phyloP scores from a whole-genome alignment of 2,888 invertebrate genomes.

The Aspidapion aeneum region DNA sequence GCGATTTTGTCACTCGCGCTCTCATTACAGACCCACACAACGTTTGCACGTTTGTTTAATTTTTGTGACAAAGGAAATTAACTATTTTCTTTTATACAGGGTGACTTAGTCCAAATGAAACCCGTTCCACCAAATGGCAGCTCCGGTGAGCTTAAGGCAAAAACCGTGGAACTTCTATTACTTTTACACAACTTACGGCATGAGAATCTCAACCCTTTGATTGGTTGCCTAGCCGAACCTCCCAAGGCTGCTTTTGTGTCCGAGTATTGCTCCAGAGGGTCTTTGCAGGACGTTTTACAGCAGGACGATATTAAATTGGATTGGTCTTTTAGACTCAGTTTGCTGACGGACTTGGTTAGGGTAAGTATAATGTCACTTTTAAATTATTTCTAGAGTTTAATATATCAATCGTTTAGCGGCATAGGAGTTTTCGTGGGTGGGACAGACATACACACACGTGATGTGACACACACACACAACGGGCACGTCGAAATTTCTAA shows the following conservation, averaged over 20 bases:
- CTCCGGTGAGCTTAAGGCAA: constrained; percentile 66
- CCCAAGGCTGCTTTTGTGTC: constrained; percentile 77
- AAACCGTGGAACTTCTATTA: constrained; percentile 74
- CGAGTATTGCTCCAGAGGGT: constrained; percentile 86
- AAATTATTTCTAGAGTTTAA: no score
- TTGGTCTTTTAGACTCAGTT: constrained; percentile 92
- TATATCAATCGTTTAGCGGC: no score
- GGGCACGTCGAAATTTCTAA: no score
- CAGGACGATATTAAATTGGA: constrained; percentile 91
- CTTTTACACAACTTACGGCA: constrained; percentile 82
- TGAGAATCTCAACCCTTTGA: constrained; percentile 86
- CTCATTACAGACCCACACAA: no score
- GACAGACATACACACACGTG: no score
- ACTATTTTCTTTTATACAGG: constrained; percentile 62
- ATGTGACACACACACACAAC: no score
- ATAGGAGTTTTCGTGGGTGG: no score
- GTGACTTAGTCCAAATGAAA: constrained; percentile 86
- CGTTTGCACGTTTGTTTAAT: no score
- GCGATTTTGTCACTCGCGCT: no score
- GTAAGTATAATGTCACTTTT: constrained; percentile 56
- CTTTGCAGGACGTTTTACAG: constrained; percentile 81
- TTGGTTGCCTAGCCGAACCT: constrained; percentile 80
- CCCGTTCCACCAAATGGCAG: constrained; percentile 57
- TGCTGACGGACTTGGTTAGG: constrained; percentile 88
- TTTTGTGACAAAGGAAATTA: no score